phyloP scores from a whole-genome alignment of 1,140 invertebrate genomes.

The Mya arenaria region DNA sequence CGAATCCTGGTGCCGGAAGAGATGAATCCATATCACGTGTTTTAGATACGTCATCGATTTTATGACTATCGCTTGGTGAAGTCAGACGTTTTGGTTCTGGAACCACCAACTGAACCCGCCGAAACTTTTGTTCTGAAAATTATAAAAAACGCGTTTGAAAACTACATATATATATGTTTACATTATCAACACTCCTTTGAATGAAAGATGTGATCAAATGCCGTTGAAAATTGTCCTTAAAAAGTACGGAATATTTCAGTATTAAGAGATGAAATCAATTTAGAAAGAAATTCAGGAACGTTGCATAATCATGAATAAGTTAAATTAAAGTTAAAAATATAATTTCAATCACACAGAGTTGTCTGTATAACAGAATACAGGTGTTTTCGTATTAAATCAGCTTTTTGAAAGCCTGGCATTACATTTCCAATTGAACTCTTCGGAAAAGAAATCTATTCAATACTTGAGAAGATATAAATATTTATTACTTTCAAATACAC shows the following conservation, averaged over 20 bases:
- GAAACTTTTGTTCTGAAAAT: background rate
- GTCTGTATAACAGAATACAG: background rate
- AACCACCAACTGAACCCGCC: slow-evolving; percentile 1
- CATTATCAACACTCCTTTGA: background rate
- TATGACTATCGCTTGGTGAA: background rate
- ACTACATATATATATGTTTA: background rate
- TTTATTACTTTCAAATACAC: too few species aligned
- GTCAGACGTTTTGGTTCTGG: slow-evolving; percentile 30
- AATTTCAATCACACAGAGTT: background rate
- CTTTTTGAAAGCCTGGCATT: slow-evolving; percentile 20
- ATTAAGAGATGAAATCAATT: background rate
- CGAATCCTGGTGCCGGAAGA: background rate
- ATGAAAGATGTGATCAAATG: background rate
- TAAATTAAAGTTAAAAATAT: background rate
- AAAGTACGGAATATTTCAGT: background rate
- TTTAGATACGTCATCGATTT: background rate
- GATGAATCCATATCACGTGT: background rate
- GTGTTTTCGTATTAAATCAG: background rate
- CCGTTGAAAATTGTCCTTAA: background rate
- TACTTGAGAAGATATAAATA: too few species aligned
- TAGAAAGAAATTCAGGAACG: background rate
- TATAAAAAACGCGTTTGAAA: background rate
- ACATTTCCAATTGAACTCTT: background rate
- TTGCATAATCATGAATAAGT: background rate
- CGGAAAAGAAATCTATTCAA: background rate